phyloP scores from a whole-genome alignment of 2,113 vertebrate species.

The Nycticebus coucang region DNA sequence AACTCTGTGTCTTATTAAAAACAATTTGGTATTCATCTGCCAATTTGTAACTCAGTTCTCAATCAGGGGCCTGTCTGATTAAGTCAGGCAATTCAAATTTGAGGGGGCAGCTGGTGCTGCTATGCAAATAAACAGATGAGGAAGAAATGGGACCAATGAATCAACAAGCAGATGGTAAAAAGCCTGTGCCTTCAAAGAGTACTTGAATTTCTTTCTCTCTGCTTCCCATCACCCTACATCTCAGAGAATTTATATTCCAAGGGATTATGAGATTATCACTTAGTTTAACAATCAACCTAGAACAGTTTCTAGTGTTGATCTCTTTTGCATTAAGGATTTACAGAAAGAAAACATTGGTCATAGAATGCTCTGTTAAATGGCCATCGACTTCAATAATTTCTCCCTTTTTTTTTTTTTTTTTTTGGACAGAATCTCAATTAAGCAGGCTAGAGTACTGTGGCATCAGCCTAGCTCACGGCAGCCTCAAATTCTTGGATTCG shows the following conservation, averaged over 20 bases:
- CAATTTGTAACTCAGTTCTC: slow-evolving; percentile 85
- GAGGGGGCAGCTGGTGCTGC: slow-evolving; percentile 82
- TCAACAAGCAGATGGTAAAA: slow-evolving; percentile 82
- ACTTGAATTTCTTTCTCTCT: slow-evolving; percentile 66
- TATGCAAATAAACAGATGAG: slow-evolving; percentile 82
- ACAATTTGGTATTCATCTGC: slow-evolving; percentile 85
- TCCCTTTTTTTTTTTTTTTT: no score
- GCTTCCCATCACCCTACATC: slow-evolving; percentile 14
- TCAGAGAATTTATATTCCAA: slow-evolving; percentile 71
- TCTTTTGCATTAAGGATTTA: slow-evolving; percentile 47
- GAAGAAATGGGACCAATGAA: slow-evolving; percentile 79
- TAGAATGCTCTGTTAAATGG: not conserved
- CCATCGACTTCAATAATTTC: not conserved
- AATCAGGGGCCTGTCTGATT: slow-evolving; percentile 86
- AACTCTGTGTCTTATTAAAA: slow-evolving; percentile 86
- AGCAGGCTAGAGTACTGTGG: no score
- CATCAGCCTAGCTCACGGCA: no score
- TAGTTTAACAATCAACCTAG: slow-evolving; percentile 46
- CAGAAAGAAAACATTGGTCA: slow-evolving; percentile 35
- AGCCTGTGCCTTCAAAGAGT: slow-evolving; percentile 72
- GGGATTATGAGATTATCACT: slow-evolving; percentile 69
- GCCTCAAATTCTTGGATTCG: no score
- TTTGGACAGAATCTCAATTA: no score
- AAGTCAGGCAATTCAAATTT: slow-evolving; percentile 85
- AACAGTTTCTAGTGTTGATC: slow-evolving; percentile 31